A percentile compares a stretch with the other conserved stretches of the same genome.
phyloP scores from a whole-genome alignment of 2,888 invertebrate species.

The Bellardia pandia region DNA sequence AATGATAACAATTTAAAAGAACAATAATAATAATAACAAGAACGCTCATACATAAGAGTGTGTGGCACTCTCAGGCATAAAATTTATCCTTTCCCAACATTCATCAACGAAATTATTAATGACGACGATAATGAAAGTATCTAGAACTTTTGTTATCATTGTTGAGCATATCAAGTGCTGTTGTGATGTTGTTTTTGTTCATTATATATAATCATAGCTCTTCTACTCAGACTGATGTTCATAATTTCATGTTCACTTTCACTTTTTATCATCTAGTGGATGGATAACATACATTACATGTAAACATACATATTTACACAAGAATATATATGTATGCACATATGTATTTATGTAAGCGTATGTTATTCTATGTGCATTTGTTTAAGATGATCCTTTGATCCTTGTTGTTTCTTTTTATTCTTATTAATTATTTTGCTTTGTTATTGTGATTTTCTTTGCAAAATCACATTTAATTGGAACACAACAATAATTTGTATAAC shows the following conservation, averaged over 20 bases:
- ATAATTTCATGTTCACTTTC: slow-evolving; percentile 69
- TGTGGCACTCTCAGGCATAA: background rate
- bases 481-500: slow-evolving; percentile 37
- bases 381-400: slow-evolving; percentile 60
- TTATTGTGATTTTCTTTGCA: slow-evolving; percentile 38
- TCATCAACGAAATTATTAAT: slow-evolving; percentile 54
- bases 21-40: slow-evolving; percentile 31
- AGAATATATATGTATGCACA: slow-evolving; percentile 6
- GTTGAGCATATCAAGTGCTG: slow-evolving; percentile 46
- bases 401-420: slow-evolving; percentile 20
- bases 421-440: slow-evolving; percentile 49
- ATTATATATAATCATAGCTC: slow-evolving; percentile 53
- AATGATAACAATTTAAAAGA: slow-evolving; percentile 48
- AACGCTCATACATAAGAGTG: background rate
- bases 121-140: slow-evolving; percentile 23
- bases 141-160: slow-evolving; percentile 53
- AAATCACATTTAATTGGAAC: slow-evolving; percentile 64
- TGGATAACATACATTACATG: slow-evolving; percentile 1
- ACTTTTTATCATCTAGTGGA: slow-evolving; percentile 54
- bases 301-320: background rate
- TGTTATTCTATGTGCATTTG: background rate
- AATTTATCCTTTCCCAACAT: background rate
- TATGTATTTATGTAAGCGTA: background rate
- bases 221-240: slow-evolving; percentile 16
- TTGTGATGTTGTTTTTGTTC: slow-evolving; percentile 37